phyloP scores from a whole-genome alignment of 2,113 vertebrate genomes.

The Xerus inauris region DNA sequence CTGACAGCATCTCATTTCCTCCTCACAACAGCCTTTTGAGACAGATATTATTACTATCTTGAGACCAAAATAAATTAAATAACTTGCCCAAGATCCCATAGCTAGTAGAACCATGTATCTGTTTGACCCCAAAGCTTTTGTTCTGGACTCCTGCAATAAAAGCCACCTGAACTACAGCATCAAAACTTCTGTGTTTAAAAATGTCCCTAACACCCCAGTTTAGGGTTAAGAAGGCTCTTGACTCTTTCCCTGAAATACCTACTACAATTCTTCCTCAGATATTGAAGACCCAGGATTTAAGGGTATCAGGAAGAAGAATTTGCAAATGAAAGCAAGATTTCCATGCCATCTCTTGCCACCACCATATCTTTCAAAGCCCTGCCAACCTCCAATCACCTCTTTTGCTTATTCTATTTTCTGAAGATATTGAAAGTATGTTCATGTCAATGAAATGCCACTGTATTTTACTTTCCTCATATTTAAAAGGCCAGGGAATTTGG shows the following conservation, averaged over 20 bases:
- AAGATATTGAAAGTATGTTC: conserved; percentile 25
- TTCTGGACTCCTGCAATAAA: neutral
- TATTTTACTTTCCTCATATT: neutral
- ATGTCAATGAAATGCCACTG: neutral
- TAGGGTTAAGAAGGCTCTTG: neutral
- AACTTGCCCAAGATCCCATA: neutral
- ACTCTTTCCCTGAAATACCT: neutral
- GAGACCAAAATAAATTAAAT: neutral
- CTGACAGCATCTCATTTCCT: neutral
- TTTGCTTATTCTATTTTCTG: conserved; percentile 3
- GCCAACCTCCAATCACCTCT: neutral
- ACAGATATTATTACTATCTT: conserved; percentile 25
- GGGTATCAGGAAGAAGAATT: neutral
- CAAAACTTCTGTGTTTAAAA: neutral
- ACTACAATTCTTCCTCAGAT: neutral
- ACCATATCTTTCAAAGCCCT: neutral
- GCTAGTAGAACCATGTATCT: neutral
- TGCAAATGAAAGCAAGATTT: neutral
- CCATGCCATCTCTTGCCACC: neutral
- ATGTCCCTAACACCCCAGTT: neutral
- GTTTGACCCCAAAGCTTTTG: neutral
- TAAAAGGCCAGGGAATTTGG: conserved; percentile 33
- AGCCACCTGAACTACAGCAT: neutral
- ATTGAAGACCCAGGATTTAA: neutral
- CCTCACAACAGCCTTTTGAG: neutral